Conservation (phyloP, 2,113 vertebrate species). For the Hipposideros armiger region DNA sequence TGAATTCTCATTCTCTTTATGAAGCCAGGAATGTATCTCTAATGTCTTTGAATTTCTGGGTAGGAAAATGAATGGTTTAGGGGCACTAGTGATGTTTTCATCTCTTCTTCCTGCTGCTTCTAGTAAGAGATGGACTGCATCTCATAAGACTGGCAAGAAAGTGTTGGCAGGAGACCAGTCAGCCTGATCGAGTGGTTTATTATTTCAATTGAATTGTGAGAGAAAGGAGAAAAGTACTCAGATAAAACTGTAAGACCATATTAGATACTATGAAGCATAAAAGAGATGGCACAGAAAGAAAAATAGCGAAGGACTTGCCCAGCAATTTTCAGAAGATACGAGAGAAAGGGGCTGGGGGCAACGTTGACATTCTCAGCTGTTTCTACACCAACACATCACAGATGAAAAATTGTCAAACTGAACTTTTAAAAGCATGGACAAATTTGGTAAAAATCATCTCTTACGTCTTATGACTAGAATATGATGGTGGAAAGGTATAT, state of each 20-base stretch:
- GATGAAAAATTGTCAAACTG: slow-evolving; percentile 28
- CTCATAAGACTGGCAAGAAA: slow-evolving; percentile 75
- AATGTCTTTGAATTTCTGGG: slow-evolving; percentile 61
- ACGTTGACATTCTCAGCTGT: background rate
- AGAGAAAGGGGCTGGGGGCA: background rate
- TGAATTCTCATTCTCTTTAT: slow-evolving; percentile 73
- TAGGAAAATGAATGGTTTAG: slow-evolving; percentile 76
- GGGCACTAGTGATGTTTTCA: slow-evolving; percentile 75
- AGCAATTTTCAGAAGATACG: slow-evolving; percentile 50
- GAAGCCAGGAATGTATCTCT: slow-evolving; percentile 64
- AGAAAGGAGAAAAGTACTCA: slow-evolving; percentile 65
- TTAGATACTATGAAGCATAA: slow-evolving; percentile 70
- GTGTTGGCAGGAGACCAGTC: slow-evolving; percentile 73
- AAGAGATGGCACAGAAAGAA: slow-evolving; percentile 55
- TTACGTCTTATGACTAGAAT: background rate
- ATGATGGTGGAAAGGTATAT: background rate
- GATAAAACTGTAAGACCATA: slow-evolving; percentile 69
- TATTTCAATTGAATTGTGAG: slow-evolving; percentile 79
- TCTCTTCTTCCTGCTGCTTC: slow-evolving; percentile 70
- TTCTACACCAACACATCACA: background rate
- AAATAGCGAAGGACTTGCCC: slow-evolving; percentile 50
- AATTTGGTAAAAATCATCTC: slow-evolving; percentile 38
- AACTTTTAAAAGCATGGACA: slow-evolving; percentile 24
- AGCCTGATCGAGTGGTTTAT: slow-evolving; percentile 78
- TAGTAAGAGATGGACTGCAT: slow-evolving; percentile 65